Conservation (phyloP, 1,140 invertebrate genomes). For the Delia radicum region DNA sequence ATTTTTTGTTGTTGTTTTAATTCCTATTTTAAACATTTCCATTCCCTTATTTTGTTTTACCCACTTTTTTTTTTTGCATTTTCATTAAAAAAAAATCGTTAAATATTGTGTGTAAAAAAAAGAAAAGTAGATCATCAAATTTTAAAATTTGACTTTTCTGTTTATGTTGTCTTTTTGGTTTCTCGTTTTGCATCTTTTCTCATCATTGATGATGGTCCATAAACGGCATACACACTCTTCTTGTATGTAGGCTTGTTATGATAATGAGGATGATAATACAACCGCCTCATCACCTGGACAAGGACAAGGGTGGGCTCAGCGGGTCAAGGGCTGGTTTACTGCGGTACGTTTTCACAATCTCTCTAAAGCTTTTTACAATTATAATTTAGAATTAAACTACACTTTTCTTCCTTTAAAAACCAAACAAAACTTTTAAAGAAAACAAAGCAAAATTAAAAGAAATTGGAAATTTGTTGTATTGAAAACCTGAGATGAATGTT, state of each 20-base stretch:
- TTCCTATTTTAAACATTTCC: neutral
- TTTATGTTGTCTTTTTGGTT: conserved; percentile 22
- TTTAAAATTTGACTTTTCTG: conserved; percentile 15
- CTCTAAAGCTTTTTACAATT: conserved; percentile 24
- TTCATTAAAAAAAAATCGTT: neutral
- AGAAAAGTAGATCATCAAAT: conserved; percentile 2
- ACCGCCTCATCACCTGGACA: conserved; percentile 59
- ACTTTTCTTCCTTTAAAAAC: neutral
- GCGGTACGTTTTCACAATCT: conserved; percentile 60
- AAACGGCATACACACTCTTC: conserved; percentile 28
- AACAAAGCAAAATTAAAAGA: conserved; percentile 34
- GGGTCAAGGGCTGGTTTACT: conserved; percentile 67
- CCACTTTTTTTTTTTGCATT: neutral
- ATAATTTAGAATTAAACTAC: conserved; percentile 1
- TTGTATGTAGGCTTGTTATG: conserved; percentile 55
- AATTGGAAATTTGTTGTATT: conserved; percentile 21
- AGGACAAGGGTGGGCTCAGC: conserved; percentile 67
- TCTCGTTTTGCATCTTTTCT: neutral
- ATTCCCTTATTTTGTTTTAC: neutral
- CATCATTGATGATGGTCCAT: conserved; percentile 19
- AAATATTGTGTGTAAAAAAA: neutral
- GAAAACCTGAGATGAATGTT: no score
- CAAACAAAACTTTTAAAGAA: conserved; percentile 13
- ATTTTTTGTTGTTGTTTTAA: neutral
- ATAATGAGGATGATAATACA: conserved; percentile 55